These are phyloP conservation scores for Peromyscus melanophrys DNA, from an alignment of 2,797 vertebrate species.

Conservation along the genomic window DNA sequence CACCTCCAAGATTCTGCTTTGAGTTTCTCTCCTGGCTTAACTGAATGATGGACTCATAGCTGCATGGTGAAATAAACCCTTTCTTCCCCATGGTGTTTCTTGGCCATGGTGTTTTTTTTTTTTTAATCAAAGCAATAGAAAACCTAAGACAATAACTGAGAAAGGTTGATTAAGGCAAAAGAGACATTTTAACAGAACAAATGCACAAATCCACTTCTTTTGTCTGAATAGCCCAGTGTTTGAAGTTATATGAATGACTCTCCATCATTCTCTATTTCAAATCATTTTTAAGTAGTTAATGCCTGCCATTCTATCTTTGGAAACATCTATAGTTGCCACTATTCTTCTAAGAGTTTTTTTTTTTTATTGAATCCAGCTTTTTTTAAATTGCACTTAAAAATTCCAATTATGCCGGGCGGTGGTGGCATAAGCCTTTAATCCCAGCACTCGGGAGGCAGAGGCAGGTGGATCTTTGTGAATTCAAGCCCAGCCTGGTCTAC, in stretches of 20 bases:
- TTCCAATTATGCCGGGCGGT: too few relatives aligned
- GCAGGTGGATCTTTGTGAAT: too few relatives aligned
- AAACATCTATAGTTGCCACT: neutral
- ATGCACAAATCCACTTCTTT: neutral
- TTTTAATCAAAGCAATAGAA: neutral
- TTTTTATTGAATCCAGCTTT: neutral
- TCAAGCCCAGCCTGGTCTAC: too few relatives aligned
- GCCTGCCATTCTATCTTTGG: neutral
- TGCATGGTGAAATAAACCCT: neutral
- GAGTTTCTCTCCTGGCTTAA: neutral
- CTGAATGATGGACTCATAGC: neutral
- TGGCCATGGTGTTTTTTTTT: neutral
- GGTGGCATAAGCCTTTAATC: too few relatives aligned
- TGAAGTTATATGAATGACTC: neutral
- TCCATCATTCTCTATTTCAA: neutral
- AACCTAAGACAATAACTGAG: neutral
- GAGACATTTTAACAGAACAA: neutral
- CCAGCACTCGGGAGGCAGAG: too few relatives aligned
- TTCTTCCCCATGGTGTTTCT: neutral
- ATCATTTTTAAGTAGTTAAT: neutral
- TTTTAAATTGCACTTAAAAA: neutral
- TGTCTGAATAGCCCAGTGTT: neutral
- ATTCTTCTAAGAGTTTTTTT: neutral
- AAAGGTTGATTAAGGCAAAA: slow-evolving; percentile 16
- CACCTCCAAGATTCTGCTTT: neutral